Conservation (phyloP, 2,797 vertebrate genomes). For the Lagorchestes hirsutus region DNA sequence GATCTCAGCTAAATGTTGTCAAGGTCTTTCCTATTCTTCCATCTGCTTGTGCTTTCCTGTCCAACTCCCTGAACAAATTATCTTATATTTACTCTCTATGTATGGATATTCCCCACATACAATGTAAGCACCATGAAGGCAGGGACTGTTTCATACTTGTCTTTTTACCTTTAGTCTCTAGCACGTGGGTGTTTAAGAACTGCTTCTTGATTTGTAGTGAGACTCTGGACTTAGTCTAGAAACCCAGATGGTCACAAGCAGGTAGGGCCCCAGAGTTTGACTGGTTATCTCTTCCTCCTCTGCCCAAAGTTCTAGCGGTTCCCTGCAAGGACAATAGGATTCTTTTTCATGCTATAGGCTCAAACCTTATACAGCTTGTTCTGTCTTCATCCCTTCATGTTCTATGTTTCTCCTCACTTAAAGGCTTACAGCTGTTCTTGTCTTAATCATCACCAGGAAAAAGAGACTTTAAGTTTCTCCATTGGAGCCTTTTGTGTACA, state of each 20-base stretch:
- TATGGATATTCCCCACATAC: not conserved
- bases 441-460: not conserved
- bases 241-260: not conserved
- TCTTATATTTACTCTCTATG: not conserved
- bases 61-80: no score
- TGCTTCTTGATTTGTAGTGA: not conserved
- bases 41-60: not conserved
- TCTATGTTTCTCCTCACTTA: not conserved
- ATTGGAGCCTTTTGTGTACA: not conserved
- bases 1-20: not conserved
- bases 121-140: not conserved
- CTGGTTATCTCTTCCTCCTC: not conserved
- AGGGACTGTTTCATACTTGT: not conserved
- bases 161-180: not conserved
- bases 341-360: not conserved
- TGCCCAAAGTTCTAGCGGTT: not conserved
- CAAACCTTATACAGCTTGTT: not conserved
- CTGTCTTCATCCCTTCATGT: not conserved
- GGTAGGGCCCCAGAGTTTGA: not conserved
- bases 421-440: no score
- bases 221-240: not conserved
- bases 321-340: not conserved
- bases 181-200: not conserved
- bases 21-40: not conserved
- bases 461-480: not conserved